Percentiles rank a stretch among this genome's conserved stretches.
phyloP scores from a whole-genome alignment of 2,888 invertebrate species.

The Operophtera brumata region DNA sequence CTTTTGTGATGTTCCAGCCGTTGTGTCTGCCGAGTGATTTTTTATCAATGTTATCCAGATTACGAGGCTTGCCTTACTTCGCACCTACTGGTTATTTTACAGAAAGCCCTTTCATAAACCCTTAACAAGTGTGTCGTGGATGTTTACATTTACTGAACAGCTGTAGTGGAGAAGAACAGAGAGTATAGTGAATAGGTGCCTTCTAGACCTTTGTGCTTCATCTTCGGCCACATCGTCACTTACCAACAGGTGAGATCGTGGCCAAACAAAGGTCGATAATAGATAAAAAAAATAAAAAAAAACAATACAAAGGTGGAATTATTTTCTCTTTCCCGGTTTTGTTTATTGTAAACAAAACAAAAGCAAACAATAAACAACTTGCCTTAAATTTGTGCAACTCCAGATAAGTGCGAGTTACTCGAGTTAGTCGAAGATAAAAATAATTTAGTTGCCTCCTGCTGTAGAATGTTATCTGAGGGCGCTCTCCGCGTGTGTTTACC shows the following conservation, averaged over 20 bases:
- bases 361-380: slow-evolving; percentile 29
- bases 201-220: too few relatives aligned
- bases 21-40: slow-evolving; percentile 40
- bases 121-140: too few relatives aligned
- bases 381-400: slow-evolving; percentile 36
- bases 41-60: slow-evolving; percentile 41
- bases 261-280: too few relatives aligned
- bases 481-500: slow-evolving; percentile 61
- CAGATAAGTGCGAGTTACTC: slow-evolving; percentile 48
- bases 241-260: too few relatives aligned
- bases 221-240: too few relatives aligned
- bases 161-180: not conserved
- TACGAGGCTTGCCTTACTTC: not conserved
- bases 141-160: not conserved
- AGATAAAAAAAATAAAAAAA: too few relatives aligned
- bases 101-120: not conserved
- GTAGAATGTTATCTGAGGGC: slow-evolving; percentile 57
- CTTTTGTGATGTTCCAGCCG: slow-evolving; percentile 45
- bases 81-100: not conserved
- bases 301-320: not conserved
- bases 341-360: slow-evolving; percentile 20
- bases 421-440: slow-evolving; percentile 64
- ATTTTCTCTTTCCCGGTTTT: not conserved
- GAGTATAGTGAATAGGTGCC: too few relatives aligned
- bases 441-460: slow-evolving; percentile 62